A percentile compares a stretch with the other conserved stretches of the same genome.
These are phyloP conservation scores for Ditylenchus weischeri DNA, from an alignment of 2,888 invertebrate species.

Conservation along the genomic window DNA sequence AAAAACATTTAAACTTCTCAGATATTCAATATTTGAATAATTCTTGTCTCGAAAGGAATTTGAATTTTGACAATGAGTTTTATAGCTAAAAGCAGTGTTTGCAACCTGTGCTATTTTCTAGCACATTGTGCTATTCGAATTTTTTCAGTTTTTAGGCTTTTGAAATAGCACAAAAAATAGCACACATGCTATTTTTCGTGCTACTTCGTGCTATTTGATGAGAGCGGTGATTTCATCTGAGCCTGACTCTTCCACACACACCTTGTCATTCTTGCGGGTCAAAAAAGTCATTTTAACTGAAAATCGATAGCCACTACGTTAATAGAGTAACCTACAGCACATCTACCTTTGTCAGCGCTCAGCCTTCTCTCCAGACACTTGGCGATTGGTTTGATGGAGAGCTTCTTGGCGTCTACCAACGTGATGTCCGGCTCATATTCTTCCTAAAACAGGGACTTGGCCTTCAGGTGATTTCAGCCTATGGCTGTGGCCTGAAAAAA, in stretches of 20 bases:
- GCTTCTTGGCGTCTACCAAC: constrained; percentile 75
- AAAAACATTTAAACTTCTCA: no score
- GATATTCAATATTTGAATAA: no score
- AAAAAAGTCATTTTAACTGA: constrained; percentile 63
- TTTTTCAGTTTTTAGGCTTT: no score
- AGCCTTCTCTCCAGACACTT: constrained; percentile 98
- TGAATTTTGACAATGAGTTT: no score
- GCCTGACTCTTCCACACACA: constrained; percentile 60
- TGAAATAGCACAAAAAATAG: no score
- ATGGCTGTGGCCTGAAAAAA: constrained; percentile 82
- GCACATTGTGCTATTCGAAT: no score
- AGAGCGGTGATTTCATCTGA: constrained; percentile 58
- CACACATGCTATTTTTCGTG: no score
- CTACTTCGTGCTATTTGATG: no score
- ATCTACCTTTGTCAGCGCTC: constrained; percentile 84
- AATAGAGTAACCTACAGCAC: no score
- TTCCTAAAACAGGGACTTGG: constrained; percentile 93
- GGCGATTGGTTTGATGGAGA: constrained; percentile 84
- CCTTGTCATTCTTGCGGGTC: constrained; percentile 60
- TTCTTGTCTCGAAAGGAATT: no score
- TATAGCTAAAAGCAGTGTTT: no score
- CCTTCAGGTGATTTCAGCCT: constrained; percentile 96
- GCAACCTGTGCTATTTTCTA: no score
- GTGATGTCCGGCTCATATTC: constrained; percentile 72
- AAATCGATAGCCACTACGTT: constrained; percentile 21